Conservation (phyloP, 2,113 vertebrate species). For the Brachypteracias leptosomus region DNA sequence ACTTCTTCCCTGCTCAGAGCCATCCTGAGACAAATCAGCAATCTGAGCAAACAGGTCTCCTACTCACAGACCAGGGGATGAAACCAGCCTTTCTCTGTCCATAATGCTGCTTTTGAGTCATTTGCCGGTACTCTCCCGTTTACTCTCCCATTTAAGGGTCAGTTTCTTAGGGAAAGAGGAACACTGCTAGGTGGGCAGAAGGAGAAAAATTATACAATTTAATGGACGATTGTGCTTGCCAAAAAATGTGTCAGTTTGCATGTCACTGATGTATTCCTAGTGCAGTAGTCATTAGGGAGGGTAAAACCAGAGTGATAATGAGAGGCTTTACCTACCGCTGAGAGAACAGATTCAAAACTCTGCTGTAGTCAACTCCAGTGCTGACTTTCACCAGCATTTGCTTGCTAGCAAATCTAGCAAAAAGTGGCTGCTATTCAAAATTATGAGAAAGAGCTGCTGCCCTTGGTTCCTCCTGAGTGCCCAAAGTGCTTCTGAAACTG, state of each 20-base stretch:
- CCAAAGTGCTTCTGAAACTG: background rate
- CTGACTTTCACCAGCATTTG: background rate
- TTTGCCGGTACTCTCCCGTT: background rate
- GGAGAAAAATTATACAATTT: background rate
- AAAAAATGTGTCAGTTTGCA: background rate
- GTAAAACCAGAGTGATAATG: background rate
- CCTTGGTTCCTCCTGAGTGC: background rate
- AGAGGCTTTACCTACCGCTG: background rate
- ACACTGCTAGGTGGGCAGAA: background rate
- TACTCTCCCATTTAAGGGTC: background rate
- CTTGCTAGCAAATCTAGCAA: background rate
- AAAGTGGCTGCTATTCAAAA: background rate
- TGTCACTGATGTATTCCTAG: background rate
- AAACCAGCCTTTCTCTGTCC: background rate
- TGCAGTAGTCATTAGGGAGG: background rate
- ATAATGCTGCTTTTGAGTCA: background rate
- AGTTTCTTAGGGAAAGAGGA: background rate
- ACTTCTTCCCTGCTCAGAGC: background rate
- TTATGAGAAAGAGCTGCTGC: background rate
- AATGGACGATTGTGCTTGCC: background rate
- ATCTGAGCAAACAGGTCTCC: background rate
- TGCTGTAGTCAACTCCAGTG: background rate
- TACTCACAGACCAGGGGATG: background rate
- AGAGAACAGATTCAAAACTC: background rate
- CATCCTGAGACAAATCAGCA: background rate